Base-by-base conservation (phyloP, 2,888 invertebrate genomes). In the Gymnosoma rotundatum region DNA sequence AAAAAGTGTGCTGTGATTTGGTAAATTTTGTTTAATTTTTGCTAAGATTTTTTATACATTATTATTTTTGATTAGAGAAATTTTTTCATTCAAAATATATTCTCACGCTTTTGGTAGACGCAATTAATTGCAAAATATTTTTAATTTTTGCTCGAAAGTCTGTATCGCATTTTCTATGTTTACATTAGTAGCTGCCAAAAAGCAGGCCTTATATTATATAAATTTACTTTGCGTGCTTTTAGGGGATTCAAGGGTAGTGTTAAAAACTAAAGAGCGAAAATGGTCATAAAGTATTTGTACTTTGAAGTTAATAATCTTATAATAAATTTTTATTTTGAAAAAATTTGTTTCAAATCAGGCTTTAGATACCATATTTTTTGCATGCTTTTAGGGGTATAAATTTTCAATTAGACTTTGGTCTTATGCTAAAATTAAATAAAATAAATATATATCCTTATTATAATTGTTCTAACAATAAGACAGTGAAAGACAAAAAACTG, bases 1-100 rank as follows among this genome's bases (percentile, higher is more conserved):
- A 7, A 48, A 50, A 69, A 69, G 52, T 54, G 8, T 61, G 45
- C 61, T 70, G 45, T 70, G 69, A 78, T 63, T 78, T 69, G 18
- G 4, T 66, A 16, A 48, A 56, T 38, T 58, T 64, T 14, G 20
- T 25, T 48, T 14, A 4, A 42, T 32, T 36, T 25, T 32, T n/a
- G 6, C 25, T 67, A 18, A 38, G 60, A 50, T 58, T 67, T 25
- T 32, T 76, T 67, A 66, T 20, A 48, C 50, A 18, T 67, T 58
- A 67, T 52, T 1, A 54, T 67, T 60, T 60, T 67, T 10, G 42
- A 42, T 25, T 16, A 20, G 20, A 50, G 21, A 42, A 52, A 38
- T 42, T 52, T 38, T 60, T 38, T 38, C n/a, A 14, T 45, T 48
- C 18, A 42, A 21, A 50, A 69, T 52, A 25, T 18, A 58, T 18